Base-by-base conservation (phyloP, 2,113 vertebrate genomes). In the Hassar affinis region DNA sequence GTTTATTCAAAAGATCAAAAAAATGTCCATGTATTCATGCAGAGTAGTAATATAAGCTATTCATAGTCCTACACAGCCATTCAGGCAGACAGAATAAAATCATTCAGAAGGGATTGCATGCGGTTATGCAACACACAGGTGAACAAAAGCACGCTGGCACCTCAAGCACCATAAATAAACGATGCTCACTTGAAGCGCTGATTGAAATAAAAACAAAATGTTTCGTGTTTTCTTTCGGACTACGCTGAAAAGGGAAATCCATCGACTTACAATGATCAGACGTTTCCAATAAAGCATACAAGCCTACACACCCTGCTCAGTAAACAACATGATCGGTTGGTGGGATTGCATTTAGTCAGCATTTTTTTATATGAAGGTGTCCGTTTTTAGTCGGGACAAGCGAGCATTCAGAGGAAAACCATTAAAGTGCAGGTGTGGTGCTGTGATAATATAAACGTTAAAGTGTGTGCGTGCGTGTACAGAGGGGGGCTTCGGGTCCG, bases 351-450 rank as follows among this genome's bases (percentile, higher is more conserved):
- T 33, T 69, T 68, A 80, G 42, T 80, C 59, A 68, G 62, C 30
- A 59, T 35, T 80, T 80, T n/a, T 80, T 42, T 54, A n/a, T 49
- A 49, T 47, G 11, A 54, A 77, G 9, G 30, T 7, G 52, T 62
- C 35, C 47, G 78, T 45, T 64, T 79, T 64, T 33, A 52, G 45
- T 20, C 47, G 1, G 15, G 47, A 52, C n/a, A 4, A n/a, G 56
- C 35, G 30, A n/a, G 7, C 5, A 22, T 80, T 68, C n/a, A 9
- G 30, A 80, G 47, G 27, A 52, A 66, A 80, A 1, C 27, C 38
- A 79, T 42, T 17, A 79, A 42, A 9, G 20, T 47, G 76, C 83
- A 84, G 83, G 83, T 84, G 83, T 80, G 78, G 30, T 54, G 33
- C 79, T 62, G 38, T 30, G 33, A 68, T 69, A 69, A 84, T 84